Evolutionary conservation across 2,888 invertebrate species (phyloP), one percentile per base, ranked within the genome.

Genomic region (Cylindroiulus punctatus): DNA sequence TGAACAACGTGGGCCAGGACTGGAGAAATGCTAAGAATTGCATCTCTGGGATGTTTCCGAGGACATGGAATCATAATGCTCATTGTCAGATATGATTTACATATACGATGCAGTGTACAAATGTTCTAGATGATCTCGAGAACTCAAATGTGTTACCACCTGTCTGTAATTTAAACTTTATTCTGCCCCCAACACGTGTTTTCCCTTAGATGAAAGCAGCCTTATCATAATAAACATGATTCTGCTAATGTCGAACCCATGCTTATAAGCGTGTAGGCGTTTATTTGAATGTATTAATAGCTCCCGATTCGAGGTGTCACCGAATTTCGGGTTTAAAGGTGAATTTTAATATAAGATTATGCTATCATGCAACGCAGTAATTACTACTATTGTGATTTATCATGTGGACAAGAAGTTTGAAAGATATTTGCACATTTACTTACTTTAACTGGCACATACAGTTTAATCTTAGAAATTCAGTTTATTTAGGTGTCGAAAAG

Each of bases 1-100:
- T 26, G 65, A 65, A 65, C 65, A 65, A 65, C 65, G 65, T 26
- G 65, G 26, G 65, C 65, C 65, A 26, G 26, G 65, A 1, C 26
- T 65, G 65, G n/a, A 57, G 26, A 65, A 65, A 65, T 65, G 65
- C 26, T 65, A 65, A 65, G 57, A 57, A 57, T 57, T n/a, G 65
- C 65, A 22, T 65, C 10, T 65, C 65, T 65, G 65, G 12, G 26
- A 65, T 65, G 65, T 26, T 26, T 22, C 26, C 2, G 26, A 22
- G 26, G 65, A 65, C 22, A 26, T 65, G 65, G 57, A 22, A 14
- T 22, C 57, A n/a, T 57, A 22, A 57, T n/a, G 19, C 65, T 19
- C 19, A 52, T 52, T 52, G 17, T 19, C 17, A 52, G 52, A 19
- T 4, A 19, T 22, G n/a, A 57, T 19, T 57, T 52, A 57, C 57